These are phyloP conservation scores for Phodopus roborovskii DNA, from an alignment of 2,113 vertebrate genomes.

Conservation along the genomic window DNA sequence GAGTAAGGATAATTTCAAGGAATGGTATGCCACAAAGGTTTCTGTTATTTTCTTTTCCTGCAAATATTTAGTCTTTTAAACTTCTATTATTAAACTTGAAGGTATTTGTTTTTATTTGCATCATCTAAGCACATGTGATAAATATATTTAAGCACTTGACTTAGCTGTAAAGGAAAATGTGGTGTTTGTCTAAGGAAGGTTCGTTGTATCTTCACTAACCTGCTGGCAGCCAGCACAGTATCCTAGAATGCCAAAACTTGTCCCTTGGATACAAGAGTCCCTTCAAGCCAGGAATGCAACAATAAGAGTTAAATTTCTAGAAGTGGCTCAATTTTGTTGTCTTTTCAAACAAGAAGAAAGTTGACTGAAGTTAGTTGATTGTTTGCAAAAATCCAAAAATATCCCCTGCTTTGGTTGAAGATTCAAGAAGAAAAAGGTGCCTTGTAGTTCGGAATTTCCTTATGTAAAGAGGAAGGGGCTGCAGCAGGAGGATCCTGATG, in stretches of 20 bases:
- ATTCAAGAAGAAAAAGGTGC: background rate
- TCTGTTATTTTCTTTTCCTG: conserved; percentile 74
- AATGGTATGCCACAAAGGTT: conserved; percentile 61
- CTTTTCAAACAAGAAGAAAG: background rate
- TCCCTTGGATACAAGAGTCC: background rate
- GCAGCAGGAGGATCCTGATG: no score
- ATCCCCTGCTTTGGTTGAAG: background rate
- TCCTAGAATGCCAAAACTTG: background rate
- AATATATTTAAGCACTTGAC: conserved; percentile 70
- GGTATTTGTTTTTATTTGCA: conserved; percentile 70
- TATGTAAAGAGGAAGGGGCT: background rate
- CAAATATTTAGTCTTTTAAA: conserved; percentile 74
- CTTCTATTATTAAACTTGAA: conserved; percentile 82
- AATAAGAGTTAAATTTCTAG: conserved; percentile 17
- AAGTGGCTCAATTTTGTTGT: background rate
- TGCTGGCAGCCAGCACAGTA: no score
- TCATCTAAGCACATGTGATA: conserved; percentile 76
- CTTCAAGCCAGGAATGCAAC: background rate
- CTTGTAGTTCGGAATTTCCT: background rate
- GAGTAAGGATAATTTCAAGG: conserved; percentile 90
- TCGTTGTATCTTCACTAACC: background rate
- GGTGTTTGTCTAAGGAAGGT: conserved; percentile 44
- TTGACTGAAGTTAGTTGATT: background rate
- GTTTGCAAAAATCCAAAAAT: background rate
- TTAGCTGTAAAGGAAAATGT: conserved; percentile 19